phyloP scores from a whole-genome alignment of 2,888 invertebrate species.

The Eupithecia tripunctaria region DNA sequence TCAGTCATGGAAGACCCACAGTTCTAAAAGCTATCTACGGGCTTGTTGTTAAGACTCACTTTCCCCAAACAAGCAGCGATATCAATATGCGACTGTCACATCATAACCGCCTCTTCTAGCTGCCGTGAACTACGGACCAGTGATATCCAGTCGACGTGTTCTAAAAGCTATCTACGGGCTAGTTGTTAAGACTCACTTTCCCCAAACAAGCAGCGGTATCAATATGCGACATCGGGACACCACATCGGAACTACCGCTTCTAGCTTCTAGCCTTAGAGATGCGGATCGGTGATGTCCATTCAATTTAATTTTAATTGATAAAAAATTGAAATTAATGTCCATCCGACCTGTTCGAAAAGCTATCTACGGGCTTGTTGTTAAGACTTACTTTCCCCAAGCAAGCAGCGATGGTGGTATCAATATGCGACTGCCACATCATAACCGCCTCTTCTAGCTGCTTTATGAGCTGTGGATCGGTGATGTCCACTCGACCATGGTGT shows the following conservation, averaged over 20 bases:
- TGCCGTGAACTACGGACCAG: slow-evolving; percentile 81
- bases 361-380: neutral
- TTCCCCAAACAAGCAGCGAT: slow-evolving; percentile 81
- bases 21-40: slow-evolving; percentile 43
- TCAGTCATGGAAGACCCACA: slow-evolving; percentile 78
- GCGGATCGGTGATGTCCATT: slow-evolving; percentile 75
- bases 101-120: slow-evolving; percentile 86
- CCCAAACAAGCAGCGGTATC: slow-evolving; percentile 80
- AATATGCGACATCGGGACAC: slow-evolving; percentile 88
- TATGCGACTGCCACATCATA: slow-evolving; percentile 87
- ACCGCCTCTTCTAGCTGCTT: slow-evolving; percentile 86
- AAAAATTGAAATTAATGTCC: too few relatives aligned
- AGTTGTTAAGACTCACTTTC: slow-evolving; percentile 68
- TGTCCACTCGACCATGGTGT: slow-evolving; percentile 64
- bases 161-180: slow-evolving; percentile 26
- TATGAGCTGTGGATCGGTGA: slow-evolving; percentile 79
- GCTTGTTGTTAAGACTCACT: slow-evolving; percentile 57
- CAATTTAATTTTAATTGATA: too few relatives aligned
- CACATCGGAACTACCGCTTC: slow-evolving; percentile 87
- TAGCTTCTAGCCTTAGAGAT: slow-evolving; percentile 82
- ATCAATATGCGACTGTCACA: slow-evolving; percentile 88
- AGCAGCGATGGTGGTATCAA: slow-evolving; percentile 83
- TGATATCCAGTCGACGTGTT: slow-evolving; percentile 68
- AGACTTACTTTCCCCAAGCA: slow-evolving; percentile 79
- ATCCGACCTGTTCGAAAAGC: slow-evolving; percentile 62